Evolutionary conservation across 2,797 vertebrate genomes (phyloP).

Genomic region (Enteromius radiatus): DNA sequence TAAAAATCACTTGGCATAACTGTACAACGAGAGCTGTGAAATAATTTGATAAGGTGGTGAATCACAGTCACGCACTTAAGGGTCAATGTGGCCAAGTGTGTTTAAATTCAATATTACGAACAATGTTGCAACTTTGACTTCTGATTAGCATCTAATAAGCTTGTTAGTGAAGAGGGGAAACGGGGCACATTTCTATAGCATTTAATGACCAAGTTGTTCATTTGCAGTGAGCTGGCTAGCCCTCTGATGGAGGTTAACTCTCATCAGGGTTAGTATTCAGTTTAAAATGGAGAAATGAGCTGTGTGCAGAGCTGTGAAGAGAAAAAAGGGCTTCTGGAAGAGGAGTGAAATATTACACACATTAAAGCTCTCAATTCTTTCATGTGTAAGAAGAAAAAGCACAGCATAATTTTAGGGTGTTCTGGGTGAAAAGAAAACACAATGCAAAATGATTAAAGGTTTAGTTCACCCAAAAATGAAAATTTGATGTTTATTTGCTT

Average conservation of each 20-base stretch:
- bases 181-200: slow-evolving; percentile 9
- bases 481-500: too few species aligned
- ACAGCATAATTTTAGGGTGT: neutral
- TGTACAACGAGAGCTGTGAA: neutral
- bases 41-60: neutral
- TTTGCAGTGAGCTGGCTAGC: slow-evolving; percentile 55
- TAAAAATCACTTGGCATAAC: slow-evolving; percentile 5
- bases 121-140: slow-evolving; percentile 22
- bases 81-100: slow-evolving; percentile 28
- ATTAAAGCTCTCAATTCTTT: too few species aligned
- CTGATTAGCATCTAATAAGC: slow-evolving; percentile 36
- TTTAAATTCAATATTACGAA: slow-evolving; percentile 32
- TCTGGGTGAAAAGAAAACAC: neutral
- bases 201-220: slow-evolving; percentile 44
- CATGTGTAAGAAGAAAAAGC: neutral
- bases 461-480: too few species aligned
- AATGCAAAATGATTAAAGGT: neutral
- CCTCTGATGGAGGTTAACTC: slow-evolving; percentile 54
- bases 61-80: neutral
- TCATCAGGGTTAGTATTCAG: slow-evolving; percentile 25
- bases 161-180: slow-evolving; percentile 8
- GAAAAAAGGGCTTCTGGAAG: neutral
- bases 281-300: slow-evolving; percentile 34
- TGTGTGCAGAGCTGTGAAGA: neutral
- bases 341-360: neutral